Evolutionary conservation across 2,113 vertebrate genomes (phyloP).

Genomic region (Oreamnos americanus): DNA sequence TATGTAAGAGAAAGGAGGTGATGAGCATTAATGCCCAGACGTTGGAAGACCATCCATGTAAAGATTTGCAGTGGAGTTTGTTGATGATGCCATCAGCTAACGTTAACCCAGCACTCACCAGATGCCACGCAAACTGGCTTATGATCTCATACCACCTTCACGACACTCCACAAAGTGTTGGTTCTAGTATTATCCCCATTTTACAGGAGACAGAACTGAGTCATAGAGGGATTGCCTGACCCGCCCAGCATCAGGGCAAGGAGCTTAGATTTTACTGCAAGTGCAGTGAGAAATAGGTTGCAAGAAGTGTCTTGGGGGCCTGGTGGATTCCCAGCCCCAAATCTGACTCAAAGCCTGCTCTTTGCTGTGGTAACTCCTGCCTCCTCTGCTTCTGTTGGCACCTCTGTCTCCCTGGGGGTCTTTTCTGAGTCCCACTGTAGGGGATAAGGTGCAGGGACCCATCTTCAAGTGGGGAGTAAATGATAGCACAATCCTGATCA

Average conservation of each 20-base stretch:
- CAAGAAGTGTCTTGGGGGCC: rapidly evolving
- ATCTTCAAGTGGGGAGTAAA: neutral
- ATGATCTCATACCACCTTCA: neutral
- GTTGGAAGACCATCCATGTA: neutral
- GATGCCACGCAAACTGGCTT: rapidly evolving
- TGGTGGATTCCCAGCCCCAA: neutral
- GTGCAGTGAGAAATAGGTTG: neutral
- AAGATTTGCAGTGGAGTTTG: neutral
- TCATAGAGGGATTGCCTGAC: neutral
- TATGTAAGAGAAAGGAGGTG: neutral
- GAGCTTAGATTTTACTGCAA: neutral
- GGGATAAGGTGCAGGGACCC: neutral
- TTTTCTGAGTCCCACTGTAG: neutral
- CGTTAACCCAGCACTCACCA: neutral
- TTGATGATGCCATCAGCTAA: neutral
- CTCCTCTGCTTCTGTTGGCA: neutral
- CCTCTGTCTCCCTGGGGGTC: neutral
- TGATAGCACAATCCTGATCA: no score
- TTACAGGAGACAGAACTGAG: neutral
- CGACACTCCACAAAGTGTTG: neutral
- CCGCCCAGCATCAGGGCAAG: neutral
- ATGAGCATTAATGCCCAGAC: neutral
- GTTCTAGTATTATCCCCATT: neutral
- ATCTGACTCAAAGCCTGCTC: neutral
- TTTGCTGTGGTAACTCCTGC: neutral